A percentile compares a stretch with the other conserved stretches of the same genome.
Evolutionary conservation across 2,113 vertebrate species (phyloP).

Genomic region (Pimephales promelas): DNA sequence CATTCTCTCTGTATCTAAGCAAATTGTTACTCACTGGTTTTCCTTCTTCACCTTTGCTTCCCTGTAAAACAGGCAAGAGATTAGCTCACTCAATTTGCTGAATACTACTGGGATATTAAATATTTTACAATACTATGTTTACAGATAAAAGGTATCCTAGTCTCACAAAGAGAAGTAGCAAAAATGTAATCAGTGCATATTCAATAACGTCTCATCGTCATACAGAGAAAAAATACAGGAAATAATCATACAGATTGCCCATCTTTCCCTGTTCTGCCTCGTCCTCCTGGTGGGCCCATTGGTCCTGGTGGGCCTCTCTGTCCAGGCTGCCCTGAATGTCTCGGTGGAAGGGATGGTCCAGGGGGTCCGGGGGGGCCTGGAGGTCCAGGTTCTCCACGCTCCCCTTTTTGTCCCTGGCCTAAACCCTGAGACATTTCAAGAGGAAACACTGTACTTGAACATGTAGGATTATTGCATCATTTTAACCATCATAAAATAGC

Average conservation of each 20-base stretch:
- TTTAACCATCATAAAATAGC: background rate
- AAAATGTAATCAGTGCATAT: background rate
- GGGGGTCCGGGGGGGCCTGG: constrained; percentile 62
- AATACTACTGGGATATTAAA: background rate
- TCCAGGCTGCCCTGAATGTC: constrained; percentile 54
- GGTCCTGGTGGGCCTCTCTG: constrained; percentile 66
- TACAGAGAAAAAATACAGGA: background rate
- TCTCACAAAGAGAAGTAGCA: background rate
- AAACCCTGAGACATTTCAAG: background rate
- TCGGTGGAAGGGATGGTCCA: constrained; percentile 54
- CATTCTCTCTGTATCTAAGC: background rate
- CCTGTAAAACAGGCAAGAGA: constrained; percentile 60
- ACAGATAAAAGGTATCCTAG: background rate
- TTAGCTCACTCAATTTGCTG: background rate
- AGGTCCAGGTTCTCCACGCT: constrained; percentile 71
- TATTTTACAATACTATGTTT: background rate
- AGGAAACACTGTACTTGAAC: background rate
- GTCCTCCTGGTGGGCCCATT: constrained; percentile 60
- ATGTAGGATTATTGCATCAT: background rate
- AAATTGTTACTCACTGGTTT: constrained; percentile 66
- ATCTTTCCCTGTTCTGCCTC: constrained; percentile 66
- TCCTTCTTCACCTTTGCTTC: constrained; percentile 71
- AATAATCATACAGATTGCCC: constrained; percentile 71
- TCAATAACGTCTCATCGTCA: background rate
- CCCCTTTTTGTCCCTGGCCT: constrained; percentile 66